phyloP scores from a whole-genome alignment of 2,797 vertebrate genomes.

The Sebastes steindachneri region DNA sequence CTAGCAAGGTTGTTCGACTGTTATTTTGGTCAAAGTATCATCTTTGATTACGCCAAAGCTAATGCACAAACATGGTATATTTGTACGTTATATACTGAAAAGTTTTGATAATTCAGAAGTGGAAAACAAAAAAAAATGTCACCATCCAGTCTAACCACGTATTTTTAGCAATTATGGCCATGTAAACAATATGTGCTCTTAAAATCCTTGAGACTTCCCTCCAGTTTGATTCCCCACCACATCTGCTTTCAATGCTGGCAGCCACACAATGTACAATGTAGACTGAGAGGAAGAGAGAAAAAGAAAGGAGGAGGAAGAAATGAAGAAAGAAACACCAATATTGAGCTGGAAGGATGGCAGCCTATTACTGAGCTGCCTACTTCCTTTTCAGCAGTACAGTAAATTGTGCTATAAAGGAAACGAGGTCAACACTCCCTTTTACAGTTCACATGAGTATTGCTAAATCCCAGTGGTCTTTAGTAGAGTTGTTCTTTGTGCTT shows the following conservation, averaged over 20 bases:
- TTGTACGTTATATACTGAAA: background rate
- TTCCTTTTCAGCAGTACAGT: constrained; percentile 42
- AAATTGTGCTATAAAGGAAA: constrained; percentile 57
- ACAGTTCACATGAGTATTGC: constrained; percentile 22
- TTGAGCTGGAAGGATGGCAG: constrained; percentile 27
- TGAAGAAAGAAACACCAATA: constrained; percentile 11
- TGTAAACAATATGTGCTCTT: constrained; percentile 47
- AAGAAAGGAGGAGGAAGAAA: constrained; percentile 7
- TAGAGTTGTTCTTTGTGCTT: background rate
- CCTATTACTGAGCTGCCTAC: constrained; percentile 1
- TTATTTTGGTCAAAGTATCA: background rate
- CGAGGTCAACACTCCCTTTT: constrained; percentile 38
- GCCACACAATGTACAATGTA: constrained; percentile 59
- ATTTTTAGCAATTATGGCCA: constrained; percentile 42
- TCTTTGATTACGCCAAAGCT: background rate
- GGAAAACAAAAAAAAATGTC: background rate
- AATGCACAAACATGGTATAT: background rate
- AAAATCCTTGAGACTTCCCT: constrained; percentile 55
- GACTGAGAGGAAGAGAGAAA: constrained; percentile 36
- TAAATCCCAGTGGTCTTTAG: constrained; percentile 7
- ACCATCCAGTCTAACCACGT: background rate
- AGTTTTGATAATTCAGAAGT: background rate
- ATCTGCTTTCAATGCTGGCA: constrained; percentile 35
- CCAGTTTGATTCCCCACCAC: constrained; percentile 42
- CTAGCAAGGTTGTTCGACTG: background rate